Evolutionary conservation across 2,888 invertebrate species (phyloP).

Genomic region (Entomobrya multifasciata): DNA sequence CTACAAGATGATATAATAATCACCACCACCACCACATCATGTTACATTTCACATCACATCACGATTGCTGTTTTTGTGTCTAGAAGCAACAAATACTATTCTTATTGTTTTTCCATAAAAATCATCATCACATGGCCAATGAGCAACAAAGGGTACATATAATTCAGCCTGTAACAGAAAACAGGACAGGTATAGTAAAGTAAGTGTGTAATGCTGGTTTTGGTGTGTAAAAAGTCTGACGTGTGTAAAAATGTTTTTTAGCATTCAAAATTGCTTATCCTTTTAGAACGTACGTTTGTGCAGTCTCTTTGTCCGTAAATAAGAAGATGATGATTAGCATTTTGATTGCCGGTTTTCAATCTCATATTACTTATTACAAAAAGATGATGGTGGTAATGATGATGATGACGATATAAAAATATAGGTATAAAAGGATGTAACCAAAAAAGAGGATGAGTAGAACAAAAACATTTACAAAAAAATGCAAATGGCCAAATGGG

Average conservation of each 20-base stretch:
- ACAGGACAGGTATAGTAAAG: neutral
- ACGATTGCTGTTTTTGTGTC: neutral
- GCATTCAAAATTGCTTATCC: neutral
- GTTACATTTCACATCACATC: slow-evolving; percentile 34
- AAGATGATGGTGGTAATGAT: slow-evolving; percentile 39
- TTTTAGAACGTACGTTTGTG: slow-evolving; percentile 20
- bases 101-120: slow-evolving; percentile 7
- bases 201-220: neutral
- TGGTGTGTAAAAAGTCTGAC: neutral
- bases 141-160: neutral
- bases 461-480: no score
- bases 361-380: slow-evolving; percentile 25
- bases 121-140: neutral
- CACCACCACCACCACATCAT: slow-evolving; percentile 3
- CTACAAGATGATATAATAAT: neutral
- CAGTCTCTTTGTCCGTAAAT: no score
- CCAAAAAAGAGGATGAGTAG: no score
- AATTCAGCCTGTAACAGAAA: neutral
- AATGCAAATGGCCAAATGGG: no score
- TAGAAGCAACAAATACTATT: neutral
- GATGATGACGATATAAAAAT: no score
- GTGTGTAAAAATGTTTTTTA: slow-evolving; percentile 4
- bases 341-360: slow-evolving; percentile 56
- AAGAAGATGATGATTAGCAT: slow-evolving; percentile 51
- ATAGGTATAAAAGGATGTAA: no score